These are phyloP conservation scores for Drosophila busckii DNA, from an alignment of 1,140 invertebrate genomes.

Conservation along the genomic window DNA sequence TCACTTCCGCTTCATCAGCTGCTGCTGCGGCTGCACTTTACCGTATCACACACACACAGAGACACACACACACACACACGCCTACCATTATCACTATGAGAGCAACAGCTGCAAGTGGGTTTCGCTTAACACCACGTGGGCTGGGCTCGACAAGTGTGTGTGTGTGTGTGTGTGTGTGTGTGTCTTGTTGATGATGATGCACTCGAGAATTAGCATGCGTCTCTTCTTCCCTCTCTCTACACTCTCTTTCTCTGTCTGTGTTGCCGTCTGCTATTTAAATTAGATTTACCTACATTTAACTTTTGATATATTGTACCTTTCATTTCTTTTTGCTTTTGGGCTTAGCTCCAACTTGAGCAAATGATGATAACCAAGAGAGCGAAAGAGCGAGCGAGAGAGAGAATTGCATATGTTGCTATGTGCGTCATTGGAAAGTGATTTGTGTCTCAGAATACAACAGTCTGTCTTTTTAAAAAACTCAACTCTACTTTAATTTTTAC, in stretches of 20 bases:
- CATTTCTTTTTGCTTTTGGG: conserved; percentile 16
- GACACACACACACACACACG: conserved; percentile 9
- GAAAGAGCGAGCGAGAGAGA: background rate
- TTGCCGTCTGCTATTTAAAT: conserved; percentile 28
- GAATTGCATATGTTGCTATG: conserved; percentile 8
- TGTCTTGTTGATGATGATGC: conserved; percentile 3
- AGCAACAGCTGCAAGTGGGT: conserved; percentile 34
- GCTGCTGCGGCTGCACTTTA: conserved; percentile 25
- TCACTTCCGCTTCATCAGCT: conserved; percentile 72
- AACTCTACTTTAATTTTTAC: too few relatives aligned
- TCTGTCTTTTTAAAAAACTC: too few relatives aligned
- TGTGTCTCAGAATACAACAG: background rate
- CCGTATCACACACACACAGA: conserved; percentile 30
- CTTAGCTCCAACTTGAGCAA: conserved; percentile 1
- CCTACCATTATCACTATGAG: conserved; percentile 35
- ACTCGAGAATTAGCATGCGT: background rate
- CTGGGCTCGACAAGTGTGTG: conserved; percentile 27
- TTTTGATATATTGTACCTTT: conserved; percentile 38
- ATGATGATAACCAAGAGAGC: conserved; percentile 8
- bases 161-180: too few relatives aligned
- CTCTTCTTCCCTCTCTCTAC: too few relatives aligned
- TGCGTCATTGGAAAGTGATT: conserved; percentile 28
- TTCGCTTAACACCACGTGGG: conserved; percentile 37
- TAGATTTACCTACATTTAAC: conserved; percentile 26
- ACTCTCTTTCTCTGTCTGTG: conserved; percentile 6